Evolutionary conservation across 2,113 vertebrate genomes (phyloP), one percentile per base, ranked within the genome.

Genomic region (Varanus salvator): DNA sequence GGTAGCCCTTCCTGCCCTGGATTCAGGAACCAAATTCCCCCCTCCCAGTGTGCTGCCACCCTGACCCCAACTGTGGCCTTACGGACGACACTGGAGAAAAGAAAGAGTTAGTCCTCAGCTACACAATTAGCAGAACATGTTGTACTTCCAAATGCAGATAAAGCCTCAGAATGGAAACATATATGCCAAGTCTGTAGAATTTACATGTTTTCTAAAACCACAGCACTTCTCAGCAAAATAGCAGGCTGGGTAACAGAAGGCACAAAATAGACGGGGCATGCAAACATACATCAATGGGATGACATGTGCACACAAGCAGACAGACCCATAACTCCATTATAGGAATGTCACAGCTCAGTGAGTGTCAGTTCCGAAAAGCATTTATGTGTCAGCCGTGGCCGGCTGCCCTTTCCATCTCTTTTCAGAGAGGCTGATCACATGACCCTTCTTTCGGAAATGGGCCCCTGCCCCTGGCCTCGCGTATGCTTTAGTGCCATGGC

Each of bases 281-380:
- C 71, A 77, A 68, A 77, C 72, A 77, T 89, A 84, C 12, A 38
- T 89, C 72, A 84, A 68, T 72, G 25, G 83, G 8, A 6, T 84
- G 71, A 84, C 68, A 52, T 68, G 80, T 84, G 85, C 72, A 87
- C 72, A 84, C 60, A 78, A 69, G 31, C 60, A 84, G 85, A 57
- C 85, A 78, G n/a, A 84, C 57, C 60, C 60, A 87, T 71, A 84
- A 76, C 44, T 84, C 54, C 74, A 77, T 78, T 84, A 78, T 77
- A 83, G 23, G 85, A 90, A 50, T 84, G 80, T 87, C 80, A 84
- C 60, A 84, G 60, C 80, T 84, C 71, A 68, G 31, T 78, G 80
- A 54, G 6, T 87, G 48, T 82, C 80, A 57, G 31, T 84, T 85
- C 80, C 48, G 1, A 87, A 87, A 91, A 60, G 52, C 72, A 48